Evolutionary conservation across 2,888 invertebrate genomes (phyloP), one percentile per base, ranked within the genome.

Genomic region (Mesochorus sp.): DNA sequence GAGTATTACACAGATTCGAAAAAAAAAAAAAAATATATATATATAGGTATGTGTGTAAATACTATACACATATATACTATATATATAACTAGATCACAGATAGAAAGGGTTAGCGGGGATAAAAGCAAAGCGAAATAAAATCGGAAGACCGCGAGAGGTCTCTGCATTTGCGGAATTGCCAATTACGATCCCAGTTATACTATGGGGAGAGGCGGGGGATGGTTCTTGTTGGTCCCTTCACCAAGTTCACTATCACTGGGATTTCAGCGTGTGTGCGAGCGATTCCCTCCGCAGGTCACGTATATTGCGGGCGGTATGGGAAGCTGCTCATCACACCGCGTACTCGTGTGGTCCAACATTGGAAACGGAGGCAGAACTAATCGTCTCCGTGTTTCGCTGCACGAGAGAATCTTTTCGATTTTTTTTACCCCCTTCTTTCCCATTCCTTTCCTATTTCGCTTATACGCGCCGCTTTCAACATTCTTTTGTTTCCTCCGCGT

Each of bases 181-280:
- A 80, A 80, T 80, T 78, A 80, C 80, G 73, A 79, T 79, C 47
- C 64, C 73, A 61, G 72, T 79, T 80, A 80, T n/a, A 76, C 76
- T 64, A n/a, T n/a, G 57, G 42, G 14, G n/a, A 26, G 37, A 8
- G 8, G n/a, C n/a, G n/a, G n/a, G 31, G 51, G 21, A 17, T 21
- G 6, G 37, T 28, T 42, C 61, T 57, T 77, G 61, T 21, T 71
- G 61, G 66, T 19, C 34, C 34, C 34, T 47, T 34, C 12, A 5
- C 26, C 14, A 31, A 47, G 31, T 67, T 53, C 61, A 61, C 47
- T 55, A 31, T 59, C 64, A 44, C n/a, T n/a, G 26, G 37, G 34
- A 24, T 44, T 57, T 59, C 24, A 37, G 10, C 68, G 57, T 39
- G 28, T 39, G 39, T 55, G 72, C 72, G 68, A 39, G 68, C 66